Conservation (phyloP, 2,888 invertebrate species). For the Schizotus pectinicornis region DNA sequence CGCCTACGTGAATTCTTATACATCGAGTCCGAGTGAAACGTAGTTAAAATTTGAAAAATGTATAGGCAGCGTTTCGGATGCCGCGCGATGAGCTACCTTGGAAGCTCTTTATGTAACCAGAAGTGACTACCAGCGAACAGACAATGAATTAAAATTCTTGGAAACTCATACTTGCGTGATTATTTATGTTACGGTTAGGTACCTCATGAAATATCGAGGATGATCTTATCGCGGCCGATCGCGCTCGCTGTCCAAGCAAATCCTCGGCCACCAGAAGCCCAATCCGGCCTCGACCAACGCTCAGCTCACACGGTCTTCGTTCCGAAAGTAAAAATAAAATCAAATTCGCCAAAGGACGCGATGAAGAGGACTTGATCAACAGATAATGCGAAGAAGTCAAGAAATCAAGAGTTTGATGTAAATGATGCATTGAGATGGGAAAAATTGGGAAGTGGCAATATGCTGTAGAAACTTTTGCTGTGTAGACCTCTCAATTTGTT, state of each 20-base stretch:
- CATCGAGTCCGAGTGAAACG: constrained; percentile 27
- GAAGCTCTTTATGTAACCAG: constrained; percentile 43
- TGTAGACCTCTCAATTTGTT: no score
- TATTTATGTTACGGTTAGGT: constrained; percentile 49
- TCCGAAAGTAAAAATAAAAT: no score
- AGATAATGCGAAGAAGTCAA: no score
- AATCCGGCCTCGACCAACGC: no score
- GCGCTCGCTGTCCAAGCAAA: constrained; percentile 30
- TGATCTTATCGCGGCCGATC: constrained; percentile 48
- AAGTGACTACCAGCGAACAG: constrained; percentile 44
- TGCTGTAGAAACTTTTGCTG: no score
- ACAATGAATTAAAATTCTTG: constrained; percentile 52
- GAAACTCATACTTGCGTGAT: constrained; percentile 50
- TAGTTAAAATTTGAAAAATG: constrained; percentile 45
- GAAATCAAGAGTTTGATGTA: no score
- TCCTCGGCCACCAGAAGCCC: not conserved
- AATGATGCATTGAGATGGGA: no score
- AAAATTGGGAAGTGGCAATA: no score
- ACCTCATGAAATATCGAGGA: constrained; percentile 50
- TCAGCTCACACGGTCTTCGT: no score
- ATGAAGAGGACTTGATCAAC: no score
- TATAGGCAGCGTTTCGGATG: constrained; percentile 36
- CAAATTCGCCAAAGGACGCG: no score
- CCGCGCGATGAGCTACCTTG: constrained; percentile 41
- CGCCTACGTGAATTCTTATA: constrained; percentile 41